A percentile compares a stretch with the other conserved stretches of the same genome.
phyloP scores from a whole-genome alignment of 2,113 vertebrate species.

The Chrysochloris asiatica region DNA sequence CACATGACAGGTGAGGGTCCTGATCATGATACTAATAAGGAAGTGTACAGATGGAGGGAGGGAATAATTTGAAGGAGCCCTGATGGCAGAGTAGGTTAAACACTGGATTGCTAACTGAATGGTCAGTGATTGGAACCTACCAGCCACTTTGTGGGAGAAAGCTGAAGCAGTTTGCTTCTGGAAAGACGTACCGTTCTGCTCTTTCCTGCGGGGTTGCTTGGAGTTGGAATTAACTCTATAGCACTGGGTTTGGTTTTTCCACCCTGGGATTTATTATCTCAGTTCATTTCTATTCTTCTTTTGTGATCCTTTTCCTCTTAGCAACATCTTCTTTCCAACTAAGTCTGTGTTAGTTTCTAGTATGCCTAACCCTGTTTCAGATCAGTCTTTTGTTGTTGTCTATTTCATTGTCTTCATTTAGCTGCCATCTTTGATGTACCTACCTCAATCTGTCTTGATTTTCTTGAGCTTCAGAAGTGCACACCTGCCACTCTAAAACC shows the following conservation, averaged over 20 bases:
- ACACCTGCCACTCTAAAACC: constrained; percentile 44
- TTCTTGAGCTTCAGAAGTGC: constrained; percentile 31
- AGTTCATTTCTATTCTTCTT: constrained; percentile 39
- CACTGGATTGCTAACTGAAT: too few relatives aligned
- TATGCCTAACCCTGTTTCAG: neutral
- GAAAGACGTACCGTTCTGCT: too few relatives aligned
- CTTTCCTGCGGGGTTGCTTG: neutral
- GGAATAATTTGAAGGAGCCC: too few relatives aligned
- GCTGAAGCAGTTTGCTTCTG: neutral
- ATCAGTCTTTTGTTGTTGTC: neutral
- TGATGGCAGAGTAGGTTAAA: too few relatives aligned
- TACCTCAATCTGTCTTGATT: constrained; percentile 37
- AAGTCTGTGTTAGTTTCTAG: neutral
- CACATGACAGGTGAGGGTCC: too few relatives aligned
- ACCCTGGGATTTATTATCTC: constrained; percentile 36
- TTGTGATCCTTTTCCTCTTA: neutral
- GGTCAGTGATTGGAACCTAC: too few relatives aligned
- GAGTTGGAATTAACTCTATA: too few relatives aligned
- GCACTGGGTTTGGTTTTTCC: neutral
- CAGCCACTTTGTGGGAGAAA: too few relatives aligned
- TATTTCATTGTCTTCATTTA: constrained; percentile 20
- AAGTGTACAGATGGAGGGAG: too few relatives aligned
- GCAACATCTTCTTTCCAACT: neutral
- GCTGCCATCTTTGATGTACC: neutral
- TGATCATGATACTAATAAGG: too few relatives aligned